phyloP scores from a whole-genome alignment of 2,797 vertebrate species.

The Thamnophis elegans region DNA sequence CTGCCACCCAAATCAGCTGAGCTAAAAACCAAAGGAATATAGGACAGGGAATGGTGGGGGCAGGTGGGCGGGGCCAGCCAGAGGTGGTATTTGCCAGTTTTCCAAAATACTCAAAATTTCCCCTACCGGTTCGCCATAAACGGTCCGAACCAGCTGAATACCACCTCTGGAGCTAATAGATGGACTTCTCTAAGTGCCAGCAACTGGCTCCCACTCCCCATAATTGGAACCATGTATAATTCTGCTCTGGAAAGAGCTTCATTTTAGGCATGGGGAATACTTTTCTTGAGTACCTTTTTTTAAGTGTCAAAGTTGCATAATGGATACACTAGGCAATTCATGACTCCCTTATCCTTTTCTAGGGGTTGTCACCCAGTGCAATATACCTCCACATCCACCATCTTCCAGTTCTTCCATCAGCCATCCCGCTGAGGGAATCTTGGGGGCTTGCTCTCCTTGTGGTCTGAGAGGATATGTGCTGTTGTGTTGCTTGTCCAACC shows the following conservation, averaged over 20 bases:
- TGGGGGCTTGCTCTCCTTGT: not conserved
- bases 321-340: not conserved
- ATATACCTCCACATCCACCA: not conserved
- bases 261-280: not conserved
- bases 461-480: not conserved
- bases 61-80: no score
- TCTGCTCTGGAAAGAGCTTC: not conserved
- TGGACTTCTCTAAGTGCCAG: not conserved
- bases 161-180: not conserved
- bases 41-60: no score
- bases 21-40: no score
- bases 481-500: not conserved
- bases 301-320: not conserved
- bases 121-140: no score
- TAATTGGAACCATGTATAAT: not conserved
- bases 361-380: not conserved
- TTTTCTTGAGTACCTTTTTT: not conserved
- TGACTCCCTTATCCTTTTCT: not conserved
- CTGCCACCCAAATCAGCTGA: no score
- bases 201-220: not conserved
- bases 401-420: not conserved
- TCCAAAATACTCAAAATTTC: no score
- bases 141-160: no score
- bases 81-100: no score
- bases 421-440: not conserved